Base-by-base conservation (phyloP, 2,113 vertebrate species). In the Calypte anna region DNA sequence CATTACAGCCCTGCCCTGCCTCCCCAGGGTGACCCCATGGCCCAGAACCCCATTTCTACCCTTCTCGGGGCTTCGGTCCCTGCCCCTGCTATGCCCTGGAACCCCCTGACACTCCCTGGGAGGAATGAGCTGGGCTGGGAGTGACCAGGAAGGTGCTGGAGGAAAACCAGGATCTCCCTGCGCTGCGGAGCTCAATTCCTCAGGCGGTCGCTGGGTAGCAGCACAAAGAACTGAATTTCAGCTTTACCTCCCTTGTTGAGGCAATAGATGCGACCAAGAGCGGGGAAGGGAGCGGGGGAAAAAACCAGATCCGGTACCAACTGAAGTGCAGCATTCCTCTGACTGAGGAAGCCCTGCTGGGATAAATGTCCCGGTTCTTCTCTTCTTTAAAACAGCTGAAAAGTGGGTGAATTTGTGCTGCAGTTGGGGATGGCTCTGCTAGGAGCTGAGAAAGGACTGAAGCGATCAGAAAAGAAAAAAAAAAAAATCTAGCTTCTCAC, bases 11-110 rank as follows among this genome's bases (percentile, higher is more conserved):
- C 54, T 93, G 51, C 31, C 30, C 30, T 27, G 28, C 22, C 28
- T 20, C 10, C 7, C 5, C n/a, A 18, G 5, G 23, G 19, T 10
- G 20, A 23, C 30, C 30, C 11, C 28, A 13, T 3, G 57, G 22
- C 63, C 31, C 55, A n/a, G 43, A 30, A n/a, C 31, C 13, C 18
- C n/a, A 7, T 53, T 79, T 54, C 18, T 63, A 14, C 22, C 14
- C 36, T 33, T 6, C n/a, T 10, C 5, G 0, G 18, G 10, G 36
- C 6, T 2, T 15, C 2, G 0, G 31, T 51, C 36, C 25, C 40
- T 38, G 48, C 5, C 40, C 27, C 30, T 20, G 30, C 2, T 0
- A 38, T 30, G 43, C 58, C 13, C 0, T 0, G 18, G 22, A 36
- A 25, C 46, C 61, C 7, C 1, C 24, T 3, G 21, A 21, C 14